phyloP scores from a whole-genome alignment of 2,113 vertebrate genomes.

The Chauna torquata region DNA sequence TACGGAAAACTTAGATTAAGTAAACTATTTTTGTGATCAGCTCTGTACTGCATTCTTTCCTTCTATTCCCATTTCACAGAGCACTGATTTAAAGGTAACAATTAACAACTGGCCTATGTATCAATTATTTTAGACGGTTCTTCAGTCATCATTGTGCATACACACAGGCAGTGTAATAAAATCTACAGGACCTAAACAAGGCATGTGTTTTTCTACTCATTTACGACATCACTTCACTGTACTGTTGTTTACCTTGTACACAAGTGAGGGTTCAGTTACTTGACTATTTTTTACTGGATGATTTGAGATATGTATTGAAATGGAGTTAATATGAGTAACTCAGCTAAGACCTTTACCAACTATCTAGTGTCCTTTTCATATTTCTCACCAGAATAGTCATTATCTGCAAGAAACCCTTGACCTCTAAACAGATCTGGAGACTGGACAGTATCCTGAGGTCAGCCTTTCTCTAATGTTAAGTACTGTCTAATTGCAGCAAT shows the following conservation, averaged over 20 bases:
- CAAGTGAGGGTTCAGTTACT: not conserved
- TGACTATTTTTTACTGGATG: not conserved
- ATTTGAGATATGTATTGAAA: constrained; percentile 49
- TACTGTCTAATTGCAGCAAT: not conserved
- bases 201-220: not conserved
- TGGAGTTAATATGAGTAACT: constrained; percentile 36
- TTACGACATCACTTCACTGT: not conserved
- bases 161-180: not conserved
- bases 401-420: not conserved
- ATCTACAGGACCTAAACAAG: not conserved
- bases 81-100: constrained; percentile 44
- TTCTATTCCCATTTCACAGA: constrained; percentile 56
- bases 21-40: not conserved
- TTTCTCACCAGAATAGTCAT: constrained; percentile 39
- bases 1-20: not conserved
- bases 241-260: not conserved
- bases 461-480: not conserved
- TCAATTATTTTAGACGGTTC: constrained; percentile 45
- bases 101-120: constrained; percentile 14
- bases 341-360: constrained; percentile 13
- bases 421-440: not conserved
- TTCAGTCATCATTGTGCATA: constrained; percentile 25
- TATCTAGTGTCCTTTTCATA: constrained; percentile 43
- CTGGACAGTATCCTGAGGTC: not conserved
- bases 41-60: not conserved